Evolutionary conservation across 2,797 vertebrate genomes (phyloP), one percentile per base, ranked within the genome.

Genomic region (Spinibarbus caldwelli): DNA sequence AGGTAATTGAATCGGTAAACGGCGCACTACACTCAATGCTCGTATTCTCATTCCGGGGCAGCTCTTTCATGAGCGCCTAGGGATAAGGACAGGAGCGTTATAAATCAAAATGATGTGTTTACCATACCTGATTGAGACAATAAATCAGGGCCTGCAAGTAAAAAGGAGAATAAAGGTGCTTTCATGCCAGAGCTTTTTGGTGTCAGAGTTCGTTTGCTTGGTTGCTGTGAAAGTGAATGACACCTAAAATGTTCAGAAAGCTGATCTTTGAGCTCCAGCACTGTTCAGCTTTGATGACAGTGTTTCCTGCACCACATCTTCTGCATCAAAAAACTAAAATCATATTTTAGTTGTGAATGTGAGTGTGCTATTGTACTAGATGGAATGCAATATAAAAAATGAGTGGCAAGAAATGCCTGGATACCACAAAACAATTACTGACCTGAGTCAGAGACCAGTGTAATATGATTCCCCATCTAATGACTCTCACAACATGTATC

Each of bases 1-100:
- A 83, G 87, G 93, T 92, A 92, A 94, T 92, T 93, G 91, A 93
- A 94, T 88, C 84, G 85, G 90, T 93, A 94, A 94, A 93, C 88
- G 91, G 91, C 68, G 47, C 45, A 91, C 89, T 26, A 43, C 71
- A 67, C 19, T 38, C 34, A 86, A 82, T n/a, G 70, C 78, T 72
- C n/a, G 66, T 41, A 34, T 57, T 85, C 64, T 84, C 64, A 54
- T 80, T 72, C 70, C 86, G 38, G 38, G 38, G 82, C 76, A 70
- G 43, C 49, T 73, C 81, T 87, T 87, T 84, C 84, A 64, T 49
- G 34, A 78, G 64, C 54, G 71, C 84, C 82, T 81, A 81, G 72
- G 73, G 78, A 85, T 47, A 26, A 87, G 79, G 70, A 82, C 64
- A n/a, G 12, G 49, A 26, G 21, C 19, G 15, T 90, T 91, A 89